A percentile compares a stretch with the other conserved stretches of the same genome.
Conservation (phyloP, 2,888 invertebrate species). For the Drosophila aldrichi region DNA sequence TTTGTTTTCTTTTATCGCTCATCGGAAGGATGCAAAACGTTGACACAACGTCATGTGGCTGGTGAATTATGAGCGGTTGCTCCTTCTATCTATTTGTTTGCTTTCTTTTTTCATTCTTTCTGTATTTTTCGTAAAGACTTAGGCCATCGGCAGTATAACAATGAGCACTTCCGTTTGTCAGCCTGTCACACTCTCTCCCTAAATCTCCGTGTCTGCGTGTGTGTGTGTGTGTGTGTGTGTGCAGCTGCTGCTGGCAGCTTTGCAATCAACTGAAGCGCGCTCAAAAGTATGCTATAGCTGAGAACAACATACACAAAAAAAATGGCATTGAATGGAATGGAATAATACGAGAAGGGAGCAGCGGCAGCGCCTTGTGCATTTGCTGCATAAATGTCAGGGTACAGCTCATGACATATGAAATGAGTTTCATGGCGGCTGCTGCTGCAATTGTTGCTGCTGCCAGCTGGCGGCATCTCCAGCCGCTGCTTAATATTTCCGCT, state of each 20-base stretch:
- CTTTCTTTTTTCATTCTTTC: neutral
- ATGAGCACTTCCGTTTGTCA: slow-evolving; percentile 71
- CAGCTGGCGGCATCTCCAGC: slow-evolving; percentile 63
- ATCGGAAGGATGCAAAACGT: slow-evolving; percentile 72
- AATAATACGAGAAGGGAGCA: slow-evolving; percentile 4
- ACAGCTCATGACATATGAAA: slow-evolving; percentile 70
- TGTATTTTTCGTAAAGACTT: slow-evolving; percentile 31
- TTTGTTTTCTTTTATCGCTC: slow-evolving; percentile 39
- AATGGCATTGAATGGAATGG: neutral
- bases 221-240: neutral
- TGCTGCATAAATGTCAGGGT: slow-evolving; percentile 68
- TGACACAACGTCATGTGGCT: slow-evolving; percentile 72
- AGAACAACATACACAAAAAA: slow-evolving; percentile 2
- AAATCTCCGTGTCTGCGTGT: slow-evolving; percentile 7
- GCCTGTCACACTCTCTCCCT: slow-evolving; percentile 13
- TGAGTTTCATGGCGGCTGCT: slow-evolving; percentile 57
- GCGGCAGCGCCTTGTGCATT: slow-evolving; percentile 55
- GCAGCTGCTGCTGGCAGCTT: slow-evolving; percentile 46
- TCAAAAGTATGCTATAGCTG: slow-evolving; percentile 54
- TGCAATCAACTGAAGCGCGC: slow-evolving; percentile 67
- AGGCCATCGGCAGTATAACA: slow-evolving; percentile 73
- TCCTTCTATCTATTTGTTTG: neutral
- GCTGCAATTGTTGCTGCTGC: slow-evolving; percentile 40
- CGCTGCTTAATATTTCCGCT: slow-evolving; percentile 79
- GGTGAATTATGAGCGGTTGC: slow-evolving; percentile 71